Conservation (phyloP, 2,888 invertebrate species). For the Rhamnusium bicolor region DNA sequence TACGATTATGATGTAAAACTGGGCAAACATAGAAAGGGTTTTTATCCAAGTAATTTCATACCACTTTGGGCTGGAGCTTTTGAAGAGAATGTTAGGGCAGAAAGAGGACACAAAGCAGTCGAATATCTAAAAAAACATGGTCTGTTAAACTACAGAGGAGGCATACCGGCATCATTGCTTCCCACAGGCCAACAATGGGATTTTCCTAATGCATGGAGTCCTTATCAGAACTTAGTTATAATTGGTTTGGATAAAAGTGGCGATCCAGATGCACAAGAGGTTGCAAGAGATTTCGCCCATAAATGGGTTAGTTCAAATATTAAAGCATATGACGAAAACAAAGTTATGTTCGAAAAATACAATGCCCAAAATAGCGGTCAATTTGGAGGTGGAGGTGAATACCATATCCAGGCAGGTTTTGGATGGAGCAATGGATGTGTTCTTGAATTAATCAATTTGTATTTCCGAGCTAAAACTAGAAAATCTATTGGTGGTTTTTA, state of each 20-base stretch:
- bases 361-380: slow-evolving; percentile 78
- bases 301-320: slow-evolving; percentile 81
- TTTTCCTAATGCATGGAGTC: slow-evolving; percentile 90
- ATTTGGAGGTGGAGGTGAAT: slow-evolving; percentile 86
- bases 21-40: slow-evolving; percentile 75
- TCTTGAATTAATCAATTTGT: slow-evolving; percentile 74
- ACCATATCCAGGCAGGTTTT: slow-evolving; percentile 65
- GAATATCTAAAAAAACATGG: slow-evolving; percentile 73
- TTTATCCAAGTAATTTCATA: slow-evolving; percentile 80
- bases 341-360: slow-evolving; percentile 83
- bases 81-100: slow-evolving; percentile 46
- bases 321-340: slow-evolving; percentile 75
- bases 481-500: slow-evolving; percentile 39
- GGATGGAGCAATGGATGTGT: slow-evolving; percentile 66
- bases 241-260: slow-evolving; percentile 73
- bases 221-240: slow-evolving; percentile 83
- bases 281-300: slow-evolving; percentile 79
- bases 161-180: slow-evolving; percentile 79
- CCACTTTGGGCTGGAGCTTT: slow-evolving; percentile 80
- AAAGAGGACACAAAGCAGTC: slow-evolving; percentile 71
- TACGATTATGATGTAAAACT: slow-evolving; percentile 77
- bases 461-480: slow-evolving; percentile 52
- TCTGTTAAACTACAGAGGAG: slow-evolving; percentile 73
- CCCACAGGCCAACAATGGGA: slow-evolving; percentile 83
- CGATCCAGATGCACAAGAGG: slow-evolving; percentile 71